These are phyloP conservation scores for Carcharodon carcharias DNA, from an alignment of 2,797 vertebrate genomes.

Conservation along the genomic window DNA sequence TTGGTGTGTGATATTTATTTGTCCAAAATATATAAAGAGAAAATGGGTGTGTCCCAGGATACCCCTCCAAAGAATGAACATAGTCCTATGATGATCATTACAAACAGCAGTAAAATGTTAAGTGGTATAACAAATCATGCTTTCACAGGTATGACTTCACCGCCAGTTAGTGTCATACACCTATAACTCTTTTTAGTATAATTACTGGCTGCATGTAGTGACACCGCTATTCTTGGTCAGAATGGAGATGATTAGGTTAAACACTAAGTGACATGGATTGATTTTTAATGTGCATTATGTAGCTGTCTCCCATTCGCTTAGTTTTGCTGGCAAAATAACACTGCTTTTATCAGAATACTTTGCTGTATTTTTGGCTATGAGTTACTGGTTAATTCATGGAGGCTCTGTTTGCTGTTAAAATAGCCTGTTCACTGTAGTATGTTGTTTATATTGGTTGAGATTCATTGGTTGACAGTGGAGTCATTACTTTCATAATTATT, in stretches of 20 bases:
- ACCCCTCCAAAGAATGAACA: neutral
- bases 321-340: neutral
- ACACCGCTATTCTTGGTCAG: neutral
- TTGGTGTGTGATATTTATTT: neutral
- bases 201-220: neutral
- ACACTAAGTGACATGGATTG: neutral
- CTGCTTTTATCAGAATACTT: neutral
- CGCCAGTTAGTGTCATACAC: neutral
- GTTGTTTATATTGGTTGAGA: too few species aligned
- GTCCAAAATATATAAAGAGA: neutral
- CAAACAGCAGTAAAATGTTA: neutral
- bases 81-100: neutral
- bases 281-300: neutral
- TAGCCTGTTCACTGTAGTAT: neutral
- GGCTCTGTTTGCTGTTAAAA: neutral
- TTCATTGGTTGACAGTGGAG: neutral
- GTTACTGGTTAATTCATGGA: neutral
- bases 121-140: neutral
- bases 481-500: neutral
- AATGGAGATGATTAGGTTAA: neutral
- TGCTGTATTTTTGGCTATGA: neutral
- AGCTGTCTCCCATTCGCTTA: neutral
- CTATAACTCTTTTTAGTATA: neutral
- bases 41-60: neutral
- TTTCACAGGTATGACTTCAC: neutral